phyloP scores from a whole-genome alignment of 2,113 vertebrate species.

The Archilochus colubris region DNA sequence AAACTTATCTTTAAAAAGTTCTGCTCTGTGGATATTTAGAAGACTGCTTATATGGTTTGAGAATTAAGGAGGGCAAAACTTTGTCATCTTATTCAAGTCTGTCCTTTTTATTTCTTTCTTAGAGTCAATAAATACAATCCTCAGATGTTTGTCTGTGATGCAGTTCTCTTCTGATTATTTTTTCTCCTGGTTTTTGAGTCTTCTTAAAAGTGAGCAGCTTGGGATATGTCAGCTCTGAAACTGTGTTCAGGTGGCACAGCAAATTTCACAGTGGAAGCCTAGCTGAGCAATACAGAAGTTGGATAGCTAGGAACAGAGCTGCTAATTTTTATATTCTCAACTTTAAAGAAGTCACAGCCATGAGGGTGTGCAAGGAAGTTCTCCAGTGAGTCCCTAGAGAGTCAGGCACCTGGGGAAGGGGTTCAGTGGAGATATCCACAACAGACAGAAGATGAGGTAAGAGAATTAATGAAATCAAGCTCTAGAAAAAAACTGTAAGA shows the following conservation, averaged over 20 bases:
- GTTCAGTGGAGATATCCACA: neutral
- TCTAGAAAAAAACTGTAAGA: neutral
- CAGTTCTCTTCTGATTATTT: neutral
- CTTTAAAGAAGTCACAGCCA: neutral
- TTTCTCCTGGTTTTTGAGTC: neutral
- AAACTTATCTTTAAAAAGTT: neutral
- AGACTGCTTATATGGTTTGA: neutral
- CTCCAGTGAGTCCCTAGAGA: neutral
- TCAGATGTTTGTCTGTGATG: neutral
- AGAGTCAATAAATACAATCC: neutral
- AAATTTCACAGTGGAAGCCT: neutral
- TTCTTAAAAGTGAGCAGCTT: neutral
- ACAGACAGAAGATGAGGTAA: neutral
- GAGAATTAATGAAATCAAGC: neutral
- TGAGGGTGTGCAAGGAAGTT: fast-evolving
- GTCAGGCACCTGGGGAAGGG: fast-evolving
- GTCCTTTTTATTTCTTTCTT: neutral
- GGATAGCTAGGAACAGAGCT: neutral
- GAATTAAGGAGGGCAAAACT: neutral
- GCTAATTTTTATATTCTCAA: neutral
- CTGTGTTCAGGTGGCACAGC: neutral
- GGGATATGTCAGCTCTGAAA: neutral
- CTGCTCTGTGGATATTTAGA: neutral
- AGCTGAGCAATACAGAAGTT: neutral
- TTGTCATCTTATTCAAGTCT: neutral